Evolutionary conservation across 2,888 invertebrate species (phyloP), one percentile per base, ranked within the genome.

Genomic region (Yponomeuta plumbellus): DNA sequence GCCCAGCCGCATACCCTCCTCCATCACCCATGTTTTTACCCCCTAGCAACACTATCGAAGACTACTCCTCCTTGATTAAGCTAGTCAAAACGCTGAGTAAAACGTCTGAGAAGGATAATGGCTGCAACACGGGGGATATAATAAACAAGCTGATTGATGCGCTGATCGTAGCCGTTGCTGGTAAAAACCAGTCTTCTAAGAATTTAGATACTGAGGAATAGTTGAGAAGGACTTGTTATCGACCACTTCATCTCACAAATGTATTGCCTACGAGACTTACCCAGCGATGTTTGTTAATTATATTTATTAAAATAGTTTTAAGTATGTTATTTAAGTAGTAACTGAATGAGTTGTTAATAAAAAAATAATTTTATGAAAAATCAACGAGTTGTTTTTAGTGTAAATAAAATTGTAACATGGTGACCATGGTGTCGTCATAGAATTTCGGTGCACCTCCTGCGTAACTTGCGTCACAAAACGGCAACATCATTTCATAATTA

Each of bases 141-240:
- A 65, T 65, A 3, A 56, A 65, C 34, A 65, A 65, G 21, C 65
- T 65, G 23, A 23, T 65, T 8, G 34, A 65, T 23, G 65, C 57
- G 0, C 11, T 65, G 57, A 34, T 65, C 5, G 10, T 26, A 11
- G 57, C 65, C n/a, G 11, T 65, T n/a, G 20, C 39, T 10, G n/a
- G 39, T 2, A 64, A 64, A 13, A 40, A 59, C 22, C 61, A 61
- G 20, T 13, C 20, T 8, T 20, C 26, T 58, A 39, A 13, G 44
- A 52, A 5, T 52, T 52, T 17, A 1, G 44, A 52, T 52, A 52
- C 2, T 17, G 44, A 52, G 13, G 44, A 52, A 52, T 52, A 17
- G 17, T 13, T 52, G 17, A 52, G 1, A 5, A 52, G 5, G 11
- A 52, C 8, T 34, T 34, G 34, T 34, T 34, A 5, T 34, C 34